Conservation (phyloP, 2,113 vertebrate species). For the Theristicus caerulescens region DNA sequence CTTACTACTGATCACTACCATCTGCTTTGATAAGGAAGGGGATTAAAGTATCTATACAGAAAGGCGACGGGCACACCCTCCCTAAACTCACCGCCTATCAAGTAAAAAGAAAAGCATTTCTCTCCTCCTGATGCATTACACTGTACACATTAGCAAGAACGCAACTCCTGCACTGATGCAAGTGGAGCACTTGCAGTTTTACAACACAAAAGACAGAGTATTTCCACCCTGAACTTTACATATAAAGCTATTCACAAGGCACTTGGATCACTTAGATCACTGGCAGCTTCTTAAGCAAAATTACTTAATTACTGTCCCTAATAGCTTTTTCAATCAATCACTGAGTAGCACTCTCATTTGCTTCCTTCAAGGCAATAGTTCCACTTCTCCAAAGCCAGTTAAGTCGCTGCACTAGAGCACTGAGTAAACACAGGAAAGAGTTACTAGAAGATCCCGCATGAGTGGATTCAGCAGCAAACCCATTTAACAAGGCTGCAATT, state of each 20-base stretch:
- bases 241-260: neutral
- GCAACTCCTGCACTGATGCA: neutral
- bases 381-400: neutral
- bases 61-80: neutral
- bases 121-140: neutral
- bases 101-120: neutral
- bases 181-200: neutral
- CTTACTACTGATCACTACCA: neutral
- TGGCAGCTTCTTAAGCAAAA: neutral
- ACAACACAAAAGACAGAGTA: neutral
- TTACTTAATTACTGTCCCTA: neutral
- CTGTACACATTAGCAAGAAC: neutral
- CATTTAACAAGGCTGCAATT: neutral
- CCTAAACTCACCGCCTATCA: neutral
- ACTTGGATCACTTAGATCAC: neutral
- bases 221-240: neutral
- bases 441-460: neutral
- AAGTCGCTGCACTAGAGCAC: neutral
- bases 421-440: neutral
- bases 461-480: neutral
- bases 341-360: neutral
- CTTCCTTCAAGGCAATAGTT: neutral
- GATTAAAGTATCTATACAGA: neutral
- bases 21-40: neutral
- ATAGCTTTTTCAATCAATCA: neutral